Base-by-base conservation (phyloP, 2,888 invertebrate species). In the Busseola fusca region DNA sequence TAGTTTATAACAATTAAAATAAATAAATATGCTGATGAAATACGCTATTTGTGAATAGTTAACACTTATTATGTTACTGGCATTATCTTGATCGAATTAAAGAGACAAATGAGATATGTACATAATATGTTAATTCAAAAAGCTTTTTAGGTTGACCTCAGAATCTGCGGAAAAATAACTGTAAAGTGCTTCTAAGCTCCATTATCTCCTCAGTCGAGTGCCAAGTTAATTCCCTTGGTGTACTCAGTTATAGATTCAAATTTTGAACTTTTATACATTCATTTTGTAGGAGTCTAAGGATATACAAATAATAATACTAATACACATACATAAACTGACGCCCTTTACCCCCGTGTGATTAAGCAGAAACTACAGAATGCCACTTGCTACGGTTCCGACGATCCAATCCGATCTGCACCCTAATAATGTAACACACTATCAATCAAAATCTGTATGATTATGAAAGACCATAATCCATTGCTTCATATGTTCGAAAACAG, bases 51-150 rank as follows among this genome's bases (percentile, higher is more conserved):
- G n/a, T n/a, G n/a, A n/a, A n/a, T n/a, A n/a, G n/a, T n/a, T 67
- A 69, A 18, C 67, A 63, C 48, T 56, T 34, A 72, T 50, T 63
- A 58, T 27, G 50, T 59, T 66, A 59, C 52, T n/a, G 30, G 52
- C 27, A 78, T 69, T 64, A 68, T 71, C 62, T 56, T 60, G 40
- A 72, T 69, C 12, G 60, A 59, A 69, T 69, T 64, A 72, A 25
- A 3, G 5, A 48, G 34, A 64, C 40, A 40, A 62, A 58, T 72
- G 30, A 60, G 27, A 25, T 34, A 3, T 25, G 5, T n/a, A 37
- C 18, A n/a, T n/a, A n/a, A n/a, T n/a, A n/a, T n/a, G 37, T 48
- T 42, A 14, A 5, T 10, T n/a, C 5, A 12, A 68, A 52, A 63
- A 12, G 14, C 1, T 21, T 40, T 42, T 50, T 18, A 14, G 9